Evolutionary conservation across 2,113 vertebrate species (phyloP).

Genomic region (mouse (Mus musculus)): DNA sequence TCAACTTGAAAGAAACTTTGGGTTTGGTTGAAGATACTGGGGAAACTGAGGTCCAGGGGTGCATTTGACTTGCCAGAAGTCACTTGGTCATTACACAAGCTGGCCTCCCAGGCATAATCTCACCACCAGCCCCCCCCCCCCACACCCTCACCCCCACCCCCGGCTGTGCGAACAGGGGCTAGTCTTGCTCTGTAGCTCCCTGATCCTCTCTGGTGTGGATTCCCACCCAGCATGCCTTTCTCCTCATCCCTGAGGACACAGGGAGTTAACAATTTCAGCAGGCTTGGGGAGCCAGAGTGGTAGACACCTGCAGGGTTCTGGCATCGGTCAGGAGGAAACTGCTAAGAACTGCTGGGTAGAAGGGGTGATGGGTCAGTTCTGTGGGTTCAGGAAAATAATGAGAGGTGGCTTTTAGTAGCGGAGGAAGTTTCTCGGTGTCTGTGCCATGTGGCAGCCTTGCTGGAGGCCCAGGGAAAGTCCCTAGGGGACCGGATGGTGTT

Average conservation of each 20-base stretch:
- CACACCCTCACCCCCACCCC: not conserved
- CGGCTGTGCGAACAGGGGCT: not conserved
- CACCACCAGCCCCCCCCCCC: no score
- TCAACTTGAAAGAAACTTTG: slow-evolving; percentile 43
- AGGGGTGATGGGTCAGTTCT: rapidly evolving
- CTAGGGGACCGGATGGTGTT: not conserved
- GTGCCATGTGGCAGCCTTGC: not conserved
- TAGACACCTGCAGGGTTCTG: not conserved
- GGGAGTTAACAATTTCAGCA: not conserved
- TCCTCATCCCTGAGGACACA: not conserved
- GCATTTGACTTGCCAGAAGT: not conserved
- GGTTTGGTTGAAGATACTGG: not conserved
- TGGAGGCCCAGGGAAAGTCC: not conserved
- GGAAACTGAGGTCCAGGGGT: slow-evolving; percentile 48
- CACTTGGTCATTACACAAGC: not conserved
- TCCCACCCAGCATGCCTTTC: no score
- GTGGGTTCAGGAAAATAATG: not conserved
- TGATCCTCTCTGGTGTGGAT: not conserved
- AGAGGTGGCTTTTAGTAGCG: not conserved
- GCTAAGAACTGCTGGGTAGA: not conserved
- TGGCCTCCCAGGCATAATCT: not conserved
- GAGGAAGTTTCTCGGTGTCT: not conserved
- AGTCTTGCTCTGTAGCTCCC: not conserved
- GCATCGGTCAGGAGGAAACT: not conserved
- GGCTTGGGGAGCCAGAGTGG: not conserved